Evolutionary conservation across 2,113 vertebrate species (phyloP).

Genomic region (Myanophis thanlyinensis): DNA sequence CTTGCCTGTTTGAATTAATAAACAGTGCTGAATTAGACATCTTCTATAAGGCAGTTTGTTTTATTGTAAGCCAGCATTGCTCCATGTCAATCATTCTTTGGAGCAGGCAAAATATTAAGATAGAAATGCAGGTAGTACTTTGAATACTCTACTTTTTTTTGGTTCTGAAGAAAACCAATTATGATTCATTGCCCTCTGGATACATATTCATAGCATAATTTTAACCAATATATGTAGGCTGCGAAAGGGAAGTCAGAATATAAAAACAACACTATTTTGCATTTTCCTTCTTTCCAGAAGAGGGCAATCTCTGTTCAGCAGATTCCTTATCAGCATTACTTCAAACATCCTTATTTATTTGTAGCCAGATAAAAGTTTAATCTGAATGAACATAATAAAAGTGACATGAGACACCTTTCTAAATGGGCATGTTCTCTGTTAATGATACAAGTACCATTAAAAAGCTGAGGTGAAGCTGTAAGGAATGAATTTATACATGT

Average conservation of each 20-base stretch:
- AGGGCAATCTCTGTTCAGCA: not conserved
- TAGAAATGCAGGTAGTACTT: not conserved
- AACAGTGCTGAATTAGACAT: not conserved
- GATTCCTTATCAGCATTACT: not conserved
- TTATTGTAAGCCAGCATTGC: not conserved
- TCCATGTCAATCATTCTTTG: not conserved
- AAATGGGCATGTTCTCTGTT: not conserved
- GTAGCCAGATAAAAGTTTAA: not conserved
- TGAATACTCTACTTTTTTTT: not conserved
- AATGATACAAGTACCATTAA: not conserved
- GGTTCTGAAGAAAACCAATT: not conserved
- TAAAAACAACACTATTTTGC: not conserved
- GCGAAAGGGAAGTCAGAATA: not conserved
- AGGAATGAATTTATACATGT: not conserved
- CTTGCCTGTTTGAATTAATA: not conserved
- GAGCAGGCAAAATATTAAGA: not conserved
- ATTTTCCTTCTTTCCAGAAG: slow-evolving; percentile 4
- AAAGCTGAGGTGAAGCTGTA: not conserved
- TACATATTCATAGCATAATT: not conserved
- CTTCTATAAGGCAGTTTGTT: not conserved
- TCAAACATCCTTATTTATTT: not conserved
- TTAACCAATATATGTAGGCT: not conserved
- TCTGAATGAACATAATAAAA: not conserved
- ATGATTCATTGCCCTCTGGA: not conserved
- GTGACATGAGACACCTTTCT: not conserved